Percentiles rank a stretch among this genome's conserved stretches.
phyloP scores from a whole-genome alignment of 1,140 invertebrate species.

The Saxidomus purpurata region DNA sequence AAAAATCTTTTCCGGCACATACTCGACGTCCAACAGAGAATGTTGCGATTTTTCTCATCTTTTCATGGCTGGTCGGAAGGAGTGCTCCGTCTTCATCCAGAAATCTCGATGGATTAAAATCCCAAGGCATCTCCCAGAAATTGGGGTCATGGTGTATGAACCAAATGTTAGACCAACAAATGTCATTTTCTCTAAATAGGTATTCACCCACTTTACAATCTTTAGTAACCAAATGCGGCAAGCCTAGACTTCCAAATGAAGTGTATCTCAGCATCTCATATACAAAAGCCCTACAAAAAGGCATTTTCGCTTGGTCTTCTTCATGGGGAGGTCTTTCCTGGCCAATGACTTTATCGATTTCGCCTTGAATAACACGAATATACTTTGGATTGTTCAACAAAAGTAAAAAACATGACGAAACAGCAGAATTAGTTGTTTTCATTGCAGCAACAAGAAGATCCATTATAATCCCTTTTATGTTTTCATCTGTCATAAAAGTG shows the following conservation, averaged over 20 bases:
- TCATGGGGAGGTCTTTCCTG: background rate
- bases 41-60: background rate
- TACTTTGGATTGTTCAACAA: background rate
- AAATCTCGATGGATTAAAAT: background rate
- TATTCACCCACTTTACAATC: background rate
- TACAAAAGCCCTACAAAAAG: background rate
- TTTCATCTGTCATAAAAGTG: background rate
- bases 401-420: background rate
- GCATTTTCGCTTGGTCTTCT: background rate
- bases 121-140: conserved; percentile 2
- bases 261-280: background rate
- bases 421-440: background rate
- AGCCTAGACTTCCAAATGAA: background rate
- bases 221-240: background rate
- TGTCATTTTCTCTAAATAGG: background rate
- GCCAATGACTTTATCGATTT: background rate
- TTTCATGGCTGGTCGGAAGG: background rate
- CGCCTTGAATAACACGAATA: background rate
- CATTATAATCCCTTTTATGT: conserved; percentile 5
- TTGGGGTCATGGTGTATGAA: conserved; percentile 3
- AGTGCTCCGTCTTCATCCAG: background rate
- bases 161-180: background rate
- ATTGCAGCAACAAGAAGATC: background rate
- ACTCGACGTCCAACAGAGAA: background rate
- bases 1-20: background rate